Conservation (phyloP, 2,113 vertebrate species). For the Arvicanthis niloticus region DNA sequence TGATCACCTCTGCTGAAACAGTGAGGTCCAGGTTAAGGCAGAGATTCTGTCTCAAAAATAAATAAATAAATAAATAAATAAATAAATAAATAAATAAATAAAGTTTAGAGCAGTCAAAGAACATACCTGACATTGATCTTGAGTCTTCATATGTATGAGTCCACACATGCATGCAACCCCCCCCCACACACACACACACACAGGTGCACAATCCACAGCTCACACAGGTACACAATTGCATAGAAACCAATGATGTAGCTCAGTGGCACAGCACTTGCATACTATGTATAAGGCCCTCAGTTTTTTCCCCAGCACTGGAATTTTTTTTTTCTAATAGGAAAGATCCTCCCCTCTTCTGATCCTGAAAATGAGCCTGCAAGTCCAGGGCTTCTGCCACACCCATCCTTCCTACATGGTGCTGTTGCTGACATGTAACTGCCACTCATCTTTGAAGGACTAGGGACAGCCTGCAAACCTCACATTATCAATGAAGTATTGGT, state of each 20-base stretch:
- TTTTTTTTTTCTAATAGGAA: not conserved
- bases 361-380: not conserved
- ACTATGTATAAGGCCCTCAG: not conserved
- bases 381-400: not conserved
- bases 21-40: not conserved
- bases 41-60: not conserved
- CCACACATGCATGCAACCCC: not conserved
- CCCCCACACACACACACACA: not conserved
- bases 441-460: rapidly evolving
- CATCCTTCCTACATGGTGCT: not conserved
- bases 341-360: not conserved
- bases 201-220: not conserved
- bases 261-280: not conserved
- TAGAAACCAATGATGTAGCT: not conserved
- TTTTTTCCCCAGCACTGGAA: not conserved
- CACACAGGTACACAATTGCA: not conserved
- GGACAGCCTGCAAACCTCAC: no score
- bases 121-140: not conserved
- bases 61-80: no score
- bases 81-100: no score
- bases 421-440: not conserved
- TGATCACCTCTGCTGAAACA: no score
- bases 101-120: not conserved
- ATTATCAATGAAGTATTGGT: rapidly evolving
- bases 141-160: no score